Base-by-base conservation (phyloP, 1,140 invertebrate species). In the Bombus picipes region DNA sequence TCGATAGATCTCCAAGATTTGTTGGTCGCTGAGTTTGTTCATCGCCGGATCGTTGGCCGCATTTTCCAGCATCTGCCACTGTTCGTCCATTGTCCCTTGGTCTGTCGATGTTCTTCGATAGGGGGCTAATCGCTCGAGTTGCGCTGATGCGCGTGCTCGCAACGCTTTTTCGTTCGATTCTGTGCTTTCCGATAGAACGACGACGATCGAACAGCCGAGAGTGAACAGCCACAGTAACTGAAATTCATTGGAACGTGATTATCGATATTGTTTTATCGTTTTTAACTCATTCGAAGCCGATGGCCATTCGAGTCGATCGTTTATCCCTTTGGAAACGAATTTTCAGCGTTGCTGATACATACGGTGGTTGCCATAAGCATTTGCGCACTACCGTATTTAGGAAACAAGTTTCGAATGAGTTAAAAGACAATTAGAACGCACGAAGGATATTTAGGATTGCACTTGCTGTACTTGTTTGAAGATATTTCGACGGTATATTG, bases 61-160 rank as follows among this genome's bases (percentile, higher is more conserved):
- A 12, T 57, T 74, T 25, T 85, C 71, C 0, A 73, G 66, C 28
- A 37, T 15, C 10, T 59, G 71, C 68, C 65, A 78, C n/a, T 86
- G 81, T 28, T 83, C 81, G 25, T 65, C 34, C n/a, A 37, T 12
- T 12, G 62, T 5, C 0, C 2, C 25, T 43, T 9, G 68, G 1
- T 47, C 41, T 3, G 62, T 57, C 13, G 71, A 28, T 3, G 78
- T 73, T 70, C 90, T 92, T n/a, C 93, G 89, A 81, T 94, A 95
- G 4, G 89, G 80, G 6, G 91, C 85, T n/a, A 95, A 87, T 76
- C 94, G 93, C 10, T 94, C 91, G 71, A 95, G 87, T 76, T 95
- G 94, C 8, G 91, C 91, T 4, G 93, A 93, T 6, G 94, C 94
- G 22, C 89, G 91, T 37, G 87, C 90, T 9, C 81, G 68, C 18